Evolutionary conservation across 2,888 invertebrate species (phyloP).

Genomic region (Resseliella maxima): DNA sequence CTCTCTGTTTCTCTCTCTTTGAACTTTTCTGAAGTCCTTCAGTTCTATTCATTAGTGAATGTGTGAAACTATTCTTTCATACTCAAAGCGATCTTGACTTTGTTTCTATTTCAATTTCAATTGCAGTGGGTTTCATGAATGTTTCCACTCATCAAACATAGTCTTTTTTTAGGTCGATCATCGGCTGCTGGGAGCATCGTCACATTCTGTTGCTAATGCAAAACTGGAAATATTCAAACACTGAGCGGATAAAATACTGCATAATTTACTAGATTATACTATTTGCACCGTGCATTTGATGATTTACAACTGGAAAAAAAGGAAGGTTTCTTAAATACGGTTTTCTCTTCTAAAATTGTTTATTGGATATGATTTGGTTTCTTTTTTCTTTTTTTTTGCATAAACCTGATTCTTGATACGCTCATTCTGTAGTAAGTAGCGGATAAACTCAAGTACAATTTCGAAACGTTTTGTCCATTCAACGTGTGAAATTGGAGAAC

Average conservation of each 20-base stretch:
- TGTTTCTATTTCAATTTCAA: background rate
- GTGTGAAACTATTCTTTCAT: background rate
- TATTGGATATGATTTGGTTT: background rate
- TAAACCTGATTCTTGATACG: background rate
- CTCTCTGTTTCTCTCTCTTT: too few relatives aligned
- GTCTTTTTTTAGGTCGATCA: background rate
- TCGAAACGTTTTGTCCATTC: background rate
- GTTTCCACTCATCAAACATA: background rate
- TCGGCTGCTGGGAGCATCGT: background rate
- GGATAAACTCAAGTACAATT: background rate
- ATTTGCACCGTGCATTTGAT: constrained; percentile 4
- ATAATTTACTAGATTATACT: background rate
- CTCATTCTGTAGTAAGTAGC: background rate
- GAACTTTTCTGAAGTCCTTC: background rate
- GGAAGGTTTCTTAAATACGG: background rate
- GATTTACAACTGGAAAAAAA: background rate
- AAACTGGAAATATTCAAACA: background rate
- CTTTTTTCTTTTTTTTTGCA: background rate
- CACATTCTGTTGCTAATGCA: background rate
- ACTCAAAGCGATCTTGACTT: constrained; percentile 3
- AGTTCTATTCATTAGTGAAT: background rate
- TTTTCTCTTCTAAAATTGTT: background rate
- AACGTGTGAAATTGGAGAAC: constrained; percentile 10
- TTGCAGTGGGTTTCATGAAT: background rate
- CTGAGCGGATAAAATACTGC: background rate